Evolutionary conservation across 2,113 vertebrate genomes (phyloP), one percentile per base, ranked within the genome.

Genomic region (Heptranchias perlo): DNA sequence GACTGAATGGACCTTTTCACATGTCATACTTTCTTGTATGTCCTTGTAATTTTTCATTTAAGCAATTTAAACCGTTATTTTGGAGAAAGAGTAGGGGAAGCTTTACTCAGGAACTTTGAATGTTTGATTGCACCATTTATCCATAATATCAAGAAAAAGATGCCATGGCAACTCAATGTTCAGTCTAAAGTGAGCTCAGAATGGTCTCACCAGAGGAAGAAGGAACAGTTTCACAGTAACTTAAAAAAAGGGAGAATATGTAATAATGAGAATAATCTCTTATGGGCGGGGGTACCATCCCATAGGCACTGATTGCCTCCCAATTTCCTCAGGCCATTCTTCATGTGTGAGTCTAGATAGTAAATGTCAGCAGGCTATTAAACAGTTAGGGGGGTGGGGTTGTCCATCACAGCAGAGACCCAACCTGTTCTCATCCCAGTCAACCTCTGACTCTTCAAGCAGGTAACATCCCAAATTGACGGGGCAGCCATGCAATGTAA

Each of bases 221-320:
- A 92, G 35, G 39, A 62, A n/a, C n/a, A 39, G 58, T 61, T 93
- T 62, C n/a, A 35, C 35, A 6, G 35, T 23, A 39, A 39, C 54
- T 93, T n/a, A n/a, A n/a, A 61, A 39, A 93, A 93, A 93, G n/a
- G 58, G n/a, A 62, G 89, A 93, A 64, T 93, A 39, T 93, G 18
- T 93, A 93, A 93, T 93, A 64, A 92, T 92, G 58, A 62, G 58
- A 92, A n/a, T 93, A 61, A 92, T n/a, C n/a, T n/a, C n/a, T n/a
- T n/a, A n/a, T n/a, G n/a, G n/a, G n/a, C n/a, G n/a, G n/a, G n/a
- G n/a, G n/a, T n/a, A n/a, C n/a, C n/a, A n/a, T n/a, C n/a, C n/a
- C n/a, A n/a, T n/a, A n/a, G n/a, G n/a, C n/a, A n/a, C n/a, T n/a
- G n/a, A n/a, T n/a, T n/a, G n/a, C n/a, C n/a, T n/a, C n/a, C n/a